Evolutionary conservation across 2,888 invertebrate species (phyloP).

Genomic region (Labia minor): DNA sequence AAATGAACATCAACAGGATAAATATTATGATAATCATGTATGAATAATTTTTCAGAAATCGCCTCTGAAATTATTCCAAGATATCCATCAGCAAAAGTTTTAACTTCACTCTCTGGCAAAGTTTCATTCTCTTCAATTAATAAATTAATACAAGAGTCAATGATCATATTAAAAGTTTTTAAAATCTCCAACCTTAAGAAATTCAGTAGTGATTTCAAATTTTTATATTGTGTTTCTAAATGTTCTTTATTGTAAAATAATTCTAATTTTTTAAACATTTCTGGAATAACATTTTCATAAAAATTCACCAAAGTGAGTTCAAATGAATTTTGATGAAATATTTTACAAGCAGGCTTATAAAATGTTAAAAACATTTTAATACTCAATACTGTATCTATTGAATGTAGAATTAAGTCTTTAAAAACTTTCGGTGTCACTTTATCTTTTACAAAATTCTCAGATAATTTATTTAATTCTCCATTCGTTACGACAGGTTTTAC

Average conservation of each 20-base stretch:
- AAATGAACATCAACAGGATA: constrained; percentile 59
- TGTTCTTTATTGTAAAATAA: constrained; percentile 24
- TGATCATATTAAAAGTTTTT: constrained; percentile 37
- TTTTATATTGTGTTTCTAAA: constrained; percentile 18
- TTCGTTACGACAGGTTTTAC: constrained; percentile 29
- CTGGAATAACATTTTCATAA: constrained; percentile 63
- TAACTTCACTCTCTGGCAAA: constrained; percentile 30
- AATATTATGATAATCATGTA: constrained; percentile 55
- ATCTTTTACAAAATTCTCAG: constrained; percentile 26
- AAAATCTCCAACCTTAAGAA: constrained; percentile 41
- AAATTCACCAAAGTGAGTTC: constrained; percentile 56
- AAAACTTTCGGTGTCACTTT: constrained; percentile 41
- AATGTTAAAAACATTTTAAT: constrained; percentile 56
- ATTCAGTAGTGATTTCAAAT: constrained; percentile 34
- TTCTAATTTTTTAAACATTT: constrained; percentile 53
- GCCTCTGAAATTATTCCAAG: constrained; percentile 40
- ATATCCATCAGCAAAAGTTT: constrained; percentile 35
- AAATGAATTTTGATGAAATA: constrained; percentile 49
- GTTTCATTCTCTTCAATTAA: constrained; percentile 25
- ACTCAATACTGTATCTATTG: constrained; percentile 59
- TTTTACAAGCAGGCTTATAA: constrained; percentile 45
- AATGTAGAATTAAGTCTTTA: constrained; percentile 55
- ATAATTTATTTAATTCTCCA: constrained; percentile 30
- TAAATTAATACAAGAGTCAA: constrained; percentile 34
- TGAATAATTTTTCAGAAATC: constrained; percentile 46